Conservation (phyloP, 1,140 invertebrate species). For the Drosophila baimaii region DNA sequence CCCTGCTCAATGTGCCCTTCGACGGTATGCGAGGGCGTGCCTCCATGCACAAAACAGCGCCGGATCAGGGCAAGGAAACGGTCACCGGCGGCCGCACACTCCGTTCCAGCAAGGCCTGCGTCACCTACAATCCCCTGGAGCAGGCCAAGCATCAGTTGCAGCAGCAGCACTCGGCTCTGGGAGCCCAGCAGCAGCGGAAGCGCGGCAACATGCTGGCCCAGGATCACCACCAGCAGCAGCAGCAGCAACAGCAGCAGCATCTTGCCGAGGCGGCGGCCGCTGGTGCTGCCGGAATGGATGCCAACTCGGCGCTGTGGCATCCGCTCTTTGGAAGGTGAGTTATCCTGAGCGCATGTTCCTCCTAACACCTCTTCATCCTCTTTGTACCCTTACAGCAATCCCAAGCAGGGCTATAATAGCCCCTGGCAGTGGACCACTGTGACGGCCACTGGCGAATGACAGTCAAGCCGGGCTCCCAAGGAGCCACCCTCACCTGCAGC, state of each 20-base stretch:
- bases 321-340: slow-evolving; percentile 89
- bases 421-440: slow-evolving; percentile 86
- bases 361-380: not conserved
- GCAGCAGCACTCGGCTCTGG: slow-evolving; percentile 20
- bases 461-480: slow-evolving; percentile 84
- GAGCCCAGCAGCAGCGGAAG: slow-evolving; percentile 56
- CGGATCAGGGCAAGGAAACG: slow-evolving; percentile 48
- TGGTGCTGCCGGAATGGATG: slow-evolving; percentile 74
- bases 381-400: slow-evolving; percentile 83
- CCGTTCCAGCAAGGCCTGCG: slow-evolving; percentile 69
- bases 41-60: slow-evolving; percentile 41
- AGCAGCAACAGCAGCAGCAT: slow-evolving; percentile 52
- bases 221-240: slow-evolving; percentile 59
- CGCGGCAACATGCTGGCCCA: slow-evolving; percentile 55
- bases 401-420: slow-evolving; percentile 85
- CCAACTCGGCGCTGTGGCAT: slow-evolving; percentile 88
- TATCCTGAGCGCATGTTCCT: not conserved
- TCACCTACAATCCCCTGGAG: slow-evolving; percentile 68
- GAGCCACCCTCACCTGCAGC: slow-evolving; percentile 74
- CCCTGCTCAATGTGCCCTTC: slow-evolving; percentile 70
- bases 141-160: slow-evolving; percentile 64
- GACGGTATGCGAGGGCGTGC: slow-evolving; percentile 55
- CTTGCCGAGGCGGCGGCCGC: slow-evolving; percentile 55
- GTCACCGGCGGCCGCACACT: slow-evolving; percentile 58
- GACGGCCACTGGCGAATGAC: slow-evolving; percentile 86